Percentiles rank a stretch among this genome's conserved stretches.
phyloP scores from a whole-genome alignment of 2,888 invertebrate genomes.

The Scelioninae gen. 2 region DNA sequence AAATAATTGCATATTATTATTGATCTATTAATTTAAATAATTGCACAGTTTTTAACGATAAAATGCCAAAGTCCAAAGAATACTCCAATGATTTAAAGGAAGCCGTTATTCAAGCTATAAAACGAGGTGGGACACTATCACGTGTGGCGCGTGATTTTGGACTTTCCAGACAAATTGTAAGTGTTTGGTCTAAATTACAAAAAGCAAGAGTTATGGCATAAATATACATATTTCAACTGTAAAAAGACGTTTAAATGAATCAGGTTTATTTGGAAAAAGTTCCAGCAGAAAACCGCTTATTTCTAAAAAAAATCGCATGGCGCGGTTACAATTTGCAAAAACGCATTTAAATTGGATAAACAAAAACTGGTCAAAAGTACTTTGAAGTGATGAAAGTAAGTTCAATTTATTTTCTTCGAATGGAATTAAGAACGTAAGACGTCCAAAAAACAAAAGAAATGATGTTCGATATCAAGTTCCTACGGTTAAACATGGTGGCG shows the following conservation, averaged over 20 bases:
- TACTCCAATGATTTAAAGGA: constrained; percentile 2
- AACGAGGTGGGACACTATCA: not conserved
- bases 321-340: not conserved
- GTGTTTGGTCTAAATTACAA: constrained; percentile 1
- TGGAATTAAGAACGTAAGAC: too few species aligned
- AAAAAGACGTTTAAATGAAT: constrained; percentile 1
- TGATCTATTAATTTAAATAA: constrained; percentile 1
- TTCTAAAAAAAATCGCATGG: constrained; percentile 3
- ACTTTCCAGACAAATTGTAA: not conserved
- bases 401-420: too few species aligned
- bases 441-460: too few species aligned
- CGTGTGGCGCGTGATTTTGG: not conserved
- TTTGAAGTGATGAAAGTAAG: not conserved
- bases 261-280: not conserved
- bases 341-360: not conserved
- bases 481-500: too few species aligned
- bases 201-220: constrained; percentile 3
- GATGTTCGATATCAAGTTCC: too few species aligned
- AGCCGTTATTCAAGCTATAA: not conserved
- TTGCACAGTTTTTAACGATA: not conserved
- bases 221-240: constrained; percentile 3
- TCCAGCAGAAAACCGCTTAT: constrained; percentile 1
- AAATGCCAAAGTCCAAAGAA: not conserved
- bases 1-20: not conserved
- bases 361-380: too few species aligned